Base-by-base conservation (phyloP, 1,140 invertebrate species). In the Cydia strobilella region DNA sequence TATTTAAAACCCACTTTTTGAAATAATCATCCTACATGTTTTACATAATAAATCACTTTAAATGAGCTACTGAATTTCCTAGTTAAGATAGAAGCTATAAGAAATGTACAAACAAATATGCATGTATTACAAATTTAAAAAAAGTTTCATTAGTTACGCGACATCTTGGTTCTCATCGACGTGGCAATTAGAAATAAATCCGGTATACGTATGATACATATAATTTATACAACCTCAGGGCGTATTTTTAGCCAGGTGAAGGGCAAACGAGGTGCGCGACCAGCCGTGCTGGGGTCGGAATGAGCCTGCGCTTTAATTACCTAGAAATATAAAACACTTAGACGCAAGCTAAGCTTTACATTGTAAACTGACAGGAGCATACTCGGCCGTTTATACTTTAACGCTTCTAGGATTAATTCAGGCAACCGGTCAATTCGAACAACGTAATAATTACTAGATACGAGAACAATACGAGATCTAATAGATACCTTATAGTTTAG, bases 221-320 rank as follows among this genome's bases (percentile, higher is more conserved):
- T 42, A 18, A 69, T 6, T 35, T 27, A 69, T 69, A 39, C 31
- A 69, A 69, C 65, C 31, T 69, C 31, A 69, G 15, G n/a, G 65
- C 15, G 65, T 69, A 69, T 69, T 69, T 42, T 69, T 69, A 69
- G 63, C 25, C 13, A 65, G 31, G 65, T 35, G 65, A 69, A 69
- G 65, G 65, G 65, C 65, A 18, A 69, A 18, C n/a, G 31, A 39
- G 65, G 65, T 69, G 65, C 9, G 65, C 65, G 65, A 15, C 65
- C 27, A 39, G 6, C 35, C 65, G 65, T 18, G 31, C 6, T 35
- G 27, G 65, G 27, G 27, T 7, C 35, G 27, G 31, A 18, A 10
- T n/a, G 13, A 35, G 65, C 65, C n/a, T 18, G 65, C n/a, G 20
- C 31, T 42, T 18, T 69, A 42, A 69, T 69, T 69, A 69, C 27